phyloP scores from a whole-genome alignment of 2,797 vertebrate genomes.

The Parauchenoglanis ngamensis region DNA sequence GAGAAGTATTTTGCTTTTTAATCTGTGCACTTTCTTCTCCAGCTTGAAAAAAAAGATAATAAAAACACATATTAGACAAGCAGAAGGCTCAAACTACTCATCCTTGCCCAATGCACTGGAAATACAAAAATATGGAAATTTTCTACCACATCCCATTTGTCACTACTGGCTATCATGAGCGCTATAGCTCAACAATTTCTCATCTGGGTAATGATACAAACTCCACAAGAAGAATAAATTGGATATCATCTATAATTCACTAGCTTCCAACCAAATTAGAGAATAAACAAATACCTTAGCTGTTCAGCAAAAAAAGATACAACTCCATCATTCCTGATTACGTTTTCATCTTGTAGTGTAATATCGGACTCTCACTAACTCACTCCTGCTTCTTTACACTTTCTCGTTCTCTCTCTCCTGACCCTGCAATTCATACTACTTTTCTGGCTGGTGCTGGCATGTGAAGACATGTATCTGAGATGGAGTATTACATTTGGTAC shows the following conservation, averaged over 20 bases:
- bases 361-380: background rate
- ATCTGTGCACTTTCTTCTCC: background rate
- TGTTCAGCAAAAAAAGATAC: background rate
- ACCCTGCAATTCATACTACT: constrained; percentile 6
- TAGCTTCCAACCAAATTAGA: background rate
- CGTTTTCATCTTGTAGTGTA: background rate
- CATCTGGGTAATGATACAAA: constrained; percentile 1
- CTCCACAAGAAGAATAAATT: constrained; percentile 1
- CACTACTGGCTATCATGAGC: background rate
- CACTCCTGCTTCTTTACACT: background rate
- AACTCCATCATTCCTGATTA: background rate
- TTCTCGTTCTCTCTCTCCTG: background rate
- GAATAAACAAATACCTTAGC: background rate
- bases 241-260: constrained; percentile 6
- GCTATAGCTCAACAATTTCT: background rate
- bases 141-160: background rate
- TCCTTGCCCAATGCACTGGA: background rate
- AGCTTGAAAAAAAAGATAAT: background rate
- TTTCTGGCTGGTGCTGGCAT: background rate
- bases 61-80: background rate
- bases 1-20: background rate
- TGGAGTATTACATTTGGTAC: background rate
- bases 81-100: background rate
- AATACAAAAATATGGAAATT: constrained; percentile 14
- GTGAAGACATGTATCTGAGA: background rate